Evolutionary conservation across 2,888 invertebrate species (phyloP).

Genomic region (Notocelia uddmanniana): DNA sequence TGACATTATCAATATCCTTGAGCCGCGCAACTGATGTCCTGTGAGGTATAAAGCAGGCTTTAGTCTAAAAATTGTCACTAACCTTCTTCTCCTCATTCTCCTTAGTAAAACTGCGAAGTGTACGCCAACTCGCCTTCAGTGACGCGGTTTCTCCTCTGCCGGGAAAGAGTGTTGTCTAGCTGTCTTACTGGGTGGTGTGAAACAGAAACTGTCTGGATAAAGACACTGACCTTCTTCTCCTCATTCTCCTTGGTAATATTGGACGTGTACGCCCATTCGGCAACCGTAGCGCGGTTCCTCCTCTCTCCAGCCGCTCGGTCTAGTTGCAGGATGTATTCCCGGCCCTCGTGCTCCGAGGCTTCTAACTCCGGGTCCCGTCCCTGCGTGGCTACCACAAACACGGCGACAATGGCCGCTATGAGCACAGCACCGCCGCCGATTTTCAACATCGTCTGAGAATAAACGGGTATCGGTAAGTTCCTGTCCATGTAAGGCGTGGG

Average conservation of each 20-base stretch:
- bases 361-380: constrained; percentile 83
- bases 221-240: constrained; percentile 68
- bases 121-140: too few species aligned
- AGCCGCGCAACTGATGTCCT: too few species aligned
- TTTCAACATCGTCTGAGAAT: constrained; percentile 80
- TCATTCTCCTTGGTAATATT: constrained; percentile 90
- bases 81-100: too few species aligned
- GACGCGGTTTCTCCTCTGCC: too few species aligned
- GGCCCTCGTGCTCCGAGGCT: constrained; percentile 85
- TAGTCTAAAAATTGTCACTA: too few species aligned
- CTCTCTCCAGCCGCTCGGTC: constrained; percentile 87
- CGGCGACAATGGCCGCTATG: constrained; percentile 79
- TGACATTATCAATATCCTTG: too few species aligned
- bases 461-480: neutral
- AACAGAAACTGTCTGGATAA: too few species aligned
- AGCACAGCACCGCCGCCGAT: constrained; percentile 79
- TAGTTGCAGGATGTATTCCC: constrained; percentile 86
- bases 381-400: constrained; percentile 81
- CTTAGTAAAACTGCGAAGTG: too few species aligned
- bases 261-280: constrained; percentile 91
- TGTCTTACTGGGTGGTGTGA: too few species aligned
- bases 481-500: too few species aligned
- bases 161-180: too few species aligned
- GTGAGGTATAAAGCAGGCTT: too few species aligned
- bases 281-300: constrained; percentile 86